Conservation (phyloP, 2,797 vertebrate genomes). For the Tadarida brasiliensis region DNA sequence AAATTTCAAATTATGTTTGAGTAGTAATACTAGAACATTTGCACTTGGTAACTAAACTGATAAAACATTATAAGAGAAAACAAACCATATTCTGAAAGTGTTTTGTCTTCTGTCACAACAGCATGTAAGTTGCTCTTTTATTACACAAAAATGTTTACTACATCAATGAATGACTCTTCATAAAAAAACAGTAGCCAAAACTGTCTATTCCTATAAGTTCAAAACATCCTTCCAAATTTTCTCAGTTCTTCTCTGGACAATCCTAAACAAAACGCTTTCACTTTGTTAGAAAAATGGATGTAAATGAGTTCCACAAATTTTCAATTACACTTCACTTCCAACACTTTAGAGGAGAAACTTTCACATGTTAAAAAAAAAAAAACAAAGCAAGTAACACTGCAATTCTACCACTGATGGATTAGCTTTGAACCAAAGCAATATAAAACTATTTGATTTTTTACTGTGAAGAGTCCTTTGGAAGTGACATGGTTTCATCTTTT, state of each 20-base stretch:
- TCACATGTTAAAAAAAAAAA: background rate
- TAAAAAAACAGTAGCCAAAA: slow-evolving; percentile 50
- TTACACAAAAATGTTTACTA: slow-evolving; percentile 20
- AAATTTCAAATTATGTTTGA: slow-evolving; percentile 5
- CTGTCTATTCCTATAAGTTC: background rate
- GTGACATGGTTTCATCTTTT: slow-evolving; percentile 77
- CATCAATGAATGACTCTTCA: slow-evolving; percentile 53
- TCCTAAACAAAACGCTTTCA: slow-evolving; percentile 77
- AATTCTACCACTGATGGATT: slow-evolving; percentile 61
- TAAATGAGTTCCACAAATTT: slow-evolving; percentile 64
- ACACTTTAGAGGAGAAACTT: slow-evolving; percentile 47
- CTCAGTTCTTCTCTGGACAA: slow-evolving; percentile 57
- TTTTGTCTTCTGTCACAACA: background rate
- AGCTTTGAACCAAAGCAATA: slow-evolving; percentile 69
- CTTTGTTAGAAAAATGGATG: slow-evolving; percentile 65
- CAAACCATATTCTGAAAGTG: slow-evolving; percentile 39
- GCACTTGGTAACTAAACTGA: slow-evolving; percentile 60
- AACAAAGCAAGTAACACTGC: slow-evolving; percentile 57
- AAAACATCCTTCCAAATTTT: slow-evolving; percentile 70
- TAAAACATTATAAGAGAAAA: slow-evolving; percentile 71
- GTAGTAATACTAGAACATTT: slow-evolving; percentile 57
- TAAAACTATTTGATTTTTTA: slow-evolving; percentile 67
- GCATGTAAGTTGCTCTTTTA: background rate
- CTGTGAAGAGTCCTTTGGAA: slow-evolving; percentile 74
- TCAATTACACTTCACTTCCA: slow-evolving; percentile 55